Conservation (phyloP, 2,113 vertebrate genomes). For the Cyanoliseus patagonus region DNA sequence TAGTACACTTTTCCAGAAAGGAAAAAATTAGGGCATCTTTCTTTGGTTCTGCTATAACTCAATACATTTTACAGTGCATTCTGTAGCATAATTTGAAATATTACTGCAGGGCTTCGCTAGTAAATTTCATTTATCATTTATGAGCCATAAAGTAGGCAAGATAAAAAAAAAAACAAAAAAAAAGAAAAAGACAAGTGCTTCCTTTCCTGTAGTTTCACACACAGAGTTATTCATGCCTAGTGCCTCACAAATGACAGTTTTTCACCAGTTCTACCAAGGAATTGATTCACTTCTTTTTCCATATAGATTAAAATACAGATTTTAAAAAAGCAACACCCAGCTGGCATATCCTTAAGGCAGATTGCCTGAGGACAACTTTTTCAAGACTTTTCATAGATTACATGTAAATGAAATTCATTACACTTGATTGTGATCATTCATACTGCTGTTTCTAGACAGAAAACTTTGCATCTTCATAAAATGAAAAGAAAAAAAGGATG, state of each 20-base stretch:
- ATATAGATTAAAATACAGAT: neutral
- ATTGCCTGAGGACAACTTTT: neutral
- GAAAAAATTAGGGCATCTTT: neutral
- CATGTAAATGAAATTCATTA: neutral
- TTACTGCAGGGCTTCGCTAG: neutral
- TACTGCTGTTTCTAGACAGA: neutral
- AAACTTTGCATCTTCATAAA: neutral
- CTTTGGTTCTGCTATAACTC: neutral
- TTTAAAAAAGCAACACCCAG: neutral
- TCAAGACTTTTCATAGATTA: neutral
- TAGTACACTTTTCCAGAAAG: neutral
- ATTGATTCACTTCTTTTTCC: neutral
- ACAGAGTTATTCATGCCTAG: neutral
- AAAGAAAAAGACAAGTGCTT: neutral
- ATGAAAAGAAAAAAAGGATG: neutral
- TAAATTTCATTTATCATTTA: slow-evolving; percentile 60
- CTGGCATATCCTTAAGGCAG: neutral
- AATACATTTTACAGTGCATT: neutral
- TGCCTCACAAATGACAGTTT: slow-evolving; percentile 4
- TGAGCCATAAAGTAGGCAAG: slow-evolving; percentile 39
- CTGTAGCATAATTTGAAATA: slow-evolving; percentile 40
- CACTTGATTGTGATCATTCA: neutral
- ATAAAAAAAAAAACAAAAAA: neutral
- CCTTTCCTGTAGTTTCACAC: neutral
- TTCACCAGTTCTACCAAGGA: slow-evolving; percentile 1